phyloP scores from a whole-genome alignment of 2,888 invertebrate genomes.

The Parasteatoda lunata region DNA sequence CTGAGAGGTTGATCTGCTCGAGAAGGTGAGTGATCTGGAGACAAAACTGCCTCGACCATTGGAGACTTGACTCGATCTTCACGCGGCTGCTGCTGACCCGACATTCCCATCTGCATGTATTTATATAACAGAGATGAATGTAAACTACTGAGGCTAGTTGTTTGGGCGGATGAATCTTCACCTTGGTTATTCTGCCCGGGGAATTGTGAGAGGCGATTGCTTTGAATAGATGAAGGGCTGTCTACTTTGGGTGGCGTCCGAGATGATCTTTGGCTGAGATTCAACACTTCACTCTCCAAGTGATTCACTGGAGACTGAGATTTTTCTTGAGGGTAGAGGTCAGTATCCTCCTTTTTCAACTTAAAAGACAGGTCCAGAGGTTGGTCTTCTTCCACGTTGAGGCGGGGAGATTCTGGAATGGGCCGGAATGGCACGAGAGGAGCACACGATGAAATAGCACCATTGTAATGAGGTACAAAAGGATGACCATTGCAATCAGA shows the following conservation, averaged over 20 bases:
- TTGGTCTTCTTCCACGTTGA: constrained; percentile 79
- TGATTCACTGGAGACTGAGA: constrained; percentile 75
- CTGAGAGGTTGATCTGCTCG: constrained; percentile 35
- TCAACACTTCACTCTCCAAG: constrained; percentile 81
- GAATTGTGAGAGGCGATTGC: constrained; percentile 10
- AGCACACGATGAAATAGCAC: constrained; percentile 38
- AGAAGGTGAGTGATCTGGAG: constrained; percentile 52
- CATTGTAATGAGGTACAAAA: constrained; percentile 46
- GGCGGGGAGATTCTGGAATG: constrained; percentile 54
- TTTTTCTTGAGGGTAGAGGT: constrained; percentile 74
- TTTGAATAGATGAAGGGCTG: constrained; percentile 43
- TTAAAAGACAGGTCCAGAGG: constrained; percentile 94
- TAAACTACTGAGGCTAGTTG: constrained; percentile 17
- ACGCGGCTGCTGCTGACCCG: not conserved
- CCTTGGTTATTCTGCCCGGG: not conserved
- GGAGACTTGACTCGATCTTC: constrained; percentile 36
- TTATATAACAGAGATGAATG: constrained; percentile 71
- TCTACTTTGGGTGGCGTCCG: constrained; percentile 72
- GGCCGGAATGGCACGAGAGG: constrained; percentile 56
- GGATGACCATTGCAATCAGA: constrained; percentile 47
- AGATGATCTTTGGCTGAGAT: constrained; percentile 83
- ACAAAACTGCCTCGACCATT: constrained; percentile 67
- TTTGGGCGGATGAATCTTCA: constrained; percentile 8
- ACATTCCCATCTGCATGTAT: constrained; percentile 73
- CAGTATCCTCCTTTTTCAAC: constrained; percentile 75